phyloP scores from a whole-genome alignment of 1,140 invertebrate genomes.

The Anoplolepis gracilipes region DNA sequence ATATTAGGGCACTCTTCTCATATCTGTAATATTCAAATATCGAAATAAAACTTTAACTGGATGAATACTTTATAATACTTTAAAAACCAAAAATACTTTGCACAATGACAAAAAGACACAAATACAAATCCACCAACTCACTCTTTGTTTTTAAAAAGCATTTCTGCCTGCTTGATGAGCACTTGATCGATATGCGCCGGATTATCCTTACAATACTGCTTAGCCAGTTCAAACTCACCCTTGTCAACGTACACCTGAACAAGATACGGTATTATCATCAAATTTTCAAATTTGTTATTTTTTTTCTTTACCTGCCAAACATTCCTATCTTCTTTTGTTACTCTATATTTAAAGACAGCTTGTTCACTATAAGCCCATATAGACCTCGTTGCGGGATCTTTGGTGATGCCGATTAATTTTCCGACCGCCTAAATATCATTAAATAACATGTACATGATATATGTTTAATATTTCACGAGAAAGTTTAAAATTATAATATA shows the following conservation, averaged over 20 bases:
- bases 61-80: background rate
- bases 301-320: conserved; percentile 90
- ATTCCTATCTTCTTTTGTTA: conserved; percentile 94
- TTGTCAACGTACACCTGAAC: conserved; percentile 93
- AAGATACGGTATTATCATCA: conserved; percentile 76
- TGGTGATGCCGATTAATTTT: conserved; percentile 92
- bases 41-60: background rate
- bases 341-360: conserved; percentile 94
- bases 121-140: conserved; percentile 82
- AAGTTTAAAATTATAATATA: background rate
- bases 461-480: conserved; percentile 4
- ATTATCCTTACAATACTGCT: conserved; percentile 92
- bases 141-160: conserved; percentile 92
- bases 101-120: background rate
- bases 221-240: conserved; percentile 95
- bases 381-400: conserved; percentile 91
- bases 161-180: conserved; percentile 95
- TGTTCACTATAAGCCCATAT: conserved; percentile 95
- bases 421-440: conserved; percentile 89
- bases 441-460: conserved; percentile 22
- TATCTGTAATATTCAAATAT: conserved; percentile 85
- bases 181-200: conserved; percentile 93
- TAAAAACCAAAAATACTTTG: background rate
- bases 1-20: conserved; percentile 94
- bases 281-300: background rate